phyloP scores from a whole-genome alignment of 2,888 invertebrate genomes.

The Steromphala cineraria region DNA sequence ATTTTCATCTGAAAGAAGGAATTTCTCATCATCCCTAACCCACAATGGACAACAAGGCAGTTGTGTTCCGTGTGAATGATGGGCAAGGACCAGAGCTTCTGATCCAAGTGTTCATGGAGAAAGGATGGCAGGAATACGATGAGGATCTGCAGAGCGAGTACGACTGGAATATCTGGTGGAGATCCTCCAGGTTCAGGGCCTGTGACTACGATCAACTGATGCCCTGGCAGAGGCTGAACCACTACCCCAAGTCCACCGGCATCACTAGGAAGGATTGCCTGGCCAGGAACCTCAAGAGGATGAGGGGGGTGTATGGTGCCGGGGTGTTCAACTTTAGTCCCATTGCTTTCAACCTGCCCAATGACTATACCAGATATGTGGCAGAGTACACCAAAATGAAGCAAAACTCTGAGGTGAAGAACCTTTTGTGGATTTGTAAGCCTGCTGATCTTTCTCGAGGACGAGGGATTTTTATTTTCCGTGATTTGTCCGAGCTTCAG shows the following conservation, averaged over 20 bases:
- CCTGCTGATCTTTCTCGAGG: conserved; percentile 91
- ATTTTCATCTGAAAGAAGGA: too few species aligned
- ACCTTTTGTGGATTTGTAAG: conserved; percentile 86
- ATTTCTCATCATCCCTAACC: not conserved
- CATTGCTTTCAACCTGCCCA: conserved; percentile 86
- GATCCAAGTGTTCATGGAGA: conserved; percentile 83
- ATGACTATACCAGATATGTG: conserved; percentile 89
- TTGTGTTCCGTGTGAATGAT: conserved; percentile 71
- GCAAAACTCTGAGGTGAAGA: conserved; percentile 59
- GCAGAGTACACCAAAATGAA: conserved; percentile 80
- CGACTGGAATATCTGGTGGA: conserved; percentile 91
- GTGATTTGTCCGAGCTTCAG: conserved; percentile 78
- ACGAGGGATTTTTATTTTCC: conserved; percentile 87
- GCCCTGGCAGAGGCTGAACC: conserved; percentile 80
- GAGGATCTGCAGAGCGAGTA: conserved; percentile 77
- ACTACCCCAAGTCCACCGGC: conserved; percentile 84
- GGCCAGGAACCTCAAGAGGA: conserved; percentile 84
- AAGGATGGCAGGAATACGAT: conserved; percentile 87
- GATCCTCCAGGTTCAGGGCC: conserved; percentile 83
- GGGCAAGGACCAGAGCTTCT: conserved; percentile 71
- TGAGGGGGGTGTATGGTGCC: conserved; percentile 88
- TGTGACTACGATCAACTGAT: conserved; percentile 65
- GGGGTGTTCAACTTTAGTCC: conserved; percentile 81
- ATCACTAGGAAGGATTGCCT: conserved; percentile 89
- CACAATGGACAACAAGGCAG: conserved; percentile 35